Evolutionary conservation across 2,113 vertebrate species (phyloP).

Genomic region (Collichthys lucidus): DNA sequence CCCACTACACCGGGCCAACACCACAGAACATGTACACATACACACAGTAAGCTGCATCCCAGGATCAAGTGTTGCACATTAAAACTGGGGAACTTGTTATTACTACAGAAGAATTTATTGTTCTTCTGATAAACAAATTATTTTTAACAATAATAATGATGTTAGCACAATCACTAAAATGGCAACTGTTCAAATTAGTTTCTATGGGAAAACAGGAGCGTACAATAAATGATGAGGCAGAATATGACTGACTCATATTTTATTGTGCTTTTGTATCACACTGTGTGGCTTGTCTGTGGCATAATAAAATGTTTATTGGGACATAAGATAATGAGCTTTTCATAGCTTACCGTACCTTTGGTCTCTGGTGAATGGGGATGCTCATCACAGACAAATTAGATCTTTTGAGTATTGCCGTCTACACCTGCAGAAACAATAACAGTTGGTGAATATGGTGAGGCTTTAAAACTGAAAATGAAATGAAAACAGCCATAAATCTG

Average conservation of each 20-base stretch:
- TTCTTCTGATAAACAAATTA: slow-evolving; percentile 15
- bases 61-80: slow-evolving; percentile 21
- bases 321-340: slow-evolving; percentile 74
- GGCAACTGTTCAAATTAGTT: slow-evolving; percentile 18
- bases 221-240: slow-evolving; percentile 10
- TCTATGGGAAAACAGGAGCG: neutral
- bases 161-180: slow-evolving; percentile 20
- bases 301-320: slow-evolving; percentile 66
- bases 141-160: slow-evolving; percentile 16
- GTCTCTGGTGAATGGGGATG: slow-evolving; percentile 81
- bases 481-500: slow-evolving; percentile 22
- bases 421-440: slow-evolving; percentile 79
- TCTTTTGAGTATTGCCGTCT: slow-evolving; percentile 81
- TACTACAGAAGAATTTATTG: neutral
- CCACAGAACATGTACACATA: slow-evolving; percentile 19
- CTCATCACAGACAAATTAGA: slow-evolving; percentile 86
- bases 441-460: slow-evolving; percentile 31
- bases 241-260: slow-evolving; percentile 20
- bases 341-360: slow-evolving; percentile 81
- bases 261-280: slow-evolving; percentile 1
- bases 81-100: neutral
- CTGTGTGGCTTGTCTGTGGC: slow-evolving; percentile 26
- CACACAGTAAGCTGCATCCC: slow-evolving; percentile 16
- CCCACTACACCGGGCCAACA: slow-evolving; percentile 61
- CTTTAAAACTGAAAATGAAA: slow-evolving; percentile 44